These are phyloP conservation scores for Drosophila micromelanica DNA, from an alignment of 1,140 invertebrate genomes.

Conservation along the genomic window DNA sequence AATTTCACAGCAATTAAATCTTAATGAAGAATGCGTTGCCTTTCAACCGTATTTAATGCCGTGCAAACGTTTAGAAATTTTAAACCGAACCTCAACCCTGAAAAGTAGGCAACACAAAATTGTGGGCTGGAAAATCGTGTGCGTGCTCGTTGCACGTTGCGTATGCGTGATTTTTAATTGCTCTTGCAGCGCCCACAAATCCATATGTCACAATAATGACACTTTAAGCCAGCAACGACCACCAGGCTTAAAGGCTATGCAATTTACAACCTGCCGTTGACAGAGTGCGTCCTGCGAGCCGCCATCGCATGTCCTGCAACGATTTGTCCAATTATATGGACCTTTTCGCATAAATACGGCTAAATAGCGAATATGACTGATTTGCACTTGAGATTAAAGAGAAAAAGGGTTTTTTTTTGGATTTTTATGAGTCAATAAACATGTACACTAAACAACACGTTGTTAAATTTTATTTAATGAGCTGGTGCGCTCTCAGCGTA, in stretches of 20 bases:
- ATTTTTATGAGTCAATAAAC: slow-evolving; percentile 68
- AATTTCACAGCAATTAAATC: slow-evolving; percentile 69
- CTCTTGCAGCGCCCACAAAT: slow-evolving; percentile 6
- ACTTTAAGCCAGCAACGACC: not conserved
- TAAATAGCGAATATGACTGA: slow-evolving; percentile 64
- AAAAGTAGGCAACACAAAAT: slow-evolving; percentile 25
- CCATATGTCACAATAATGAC: slow-evolving; percentile 1
- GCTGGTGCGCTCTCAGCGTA: not conserved
- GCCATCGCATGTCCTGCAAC: slow-evolving; percentile 61
- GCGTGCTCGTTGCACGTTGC: slow-evolving; percentile 25
- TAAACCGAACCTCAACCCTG: not conserved
- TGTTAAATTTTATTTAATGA: not conserved
- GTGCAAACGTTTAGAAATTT: slow-evolving; percentile 9
- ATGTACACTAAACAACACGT: slow-evolving; percentile 22
- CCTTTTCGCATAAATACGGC: slow-evolving; percentile 64
- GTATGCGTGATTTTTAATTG: slow-evolving; percentile 53
- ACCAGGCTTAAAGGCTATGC: slow-evolving; percentile 8
- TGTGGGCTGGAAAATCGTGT: not conserved
- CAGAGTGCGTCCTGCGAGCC: not conserved
- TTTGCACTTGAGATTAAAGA: slow-evolving; percentile 67
- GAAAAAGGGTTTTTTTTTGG: slow-evolving; percentile 28
- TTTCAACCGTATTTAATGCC: slow-evolving; percentile 4
- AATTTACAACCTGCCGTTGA: no score
- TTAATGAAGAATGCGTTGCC: slow-evolving; percentile 55
- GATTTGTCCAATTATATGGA: slow-evolving; percentile 77